Base-by-base conservation (phyloP, 2,797 vertebrate genomes). In the Selene dorsalis region DNA sequence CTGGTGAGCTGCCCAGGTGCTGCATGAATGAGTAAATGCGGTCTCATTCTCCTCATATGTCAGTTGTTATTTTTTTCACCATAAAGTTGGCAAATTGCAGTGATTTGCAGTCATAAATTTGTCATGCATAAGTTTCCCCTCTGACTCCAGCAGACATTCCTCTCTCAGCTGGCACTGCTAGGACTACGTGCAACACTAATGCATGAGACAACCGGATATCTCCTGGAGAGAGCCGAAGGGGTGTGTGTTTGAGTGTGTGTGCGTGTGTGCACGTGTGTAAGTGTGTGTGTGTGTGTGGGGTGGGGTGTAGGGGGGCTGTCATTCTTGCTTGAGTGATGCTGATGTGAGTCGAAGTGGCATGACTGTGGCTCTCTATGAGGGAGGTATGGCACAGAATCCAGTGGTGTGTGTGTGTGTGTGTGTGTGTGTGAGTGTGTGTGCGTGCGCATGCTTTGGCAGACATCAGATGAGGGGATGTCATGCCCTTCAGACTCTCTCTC, bases 391-490 rank as follows among this genome's bases (percentile, higher is more conserved):
- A 83, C 82, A 73, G 75, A 69, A 77, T 82, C 74, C 77, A 79
- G 84, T 2, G 12, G 59, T 47, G 62, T 48, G 57, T 71, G 60
- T 41, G 26, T 39, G 22, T 77, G 60, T 48, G 30, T 60, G 59
- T 13, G 55, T 73, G 75, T 73, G 77, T 71, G 72, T 61, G 77
- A 55, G 64, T 69, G 74, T 52, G 56, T 66, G 63, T 62, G 59
- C 69, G 50, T 68, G 77, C 67, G 72, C 66, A 67, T 67, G 68
- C 52, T 70, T 91, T 95, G 93, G 93, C 93, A 93, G 66, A 87
- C 81, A 82, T 62, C 70, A 81, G 67, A 88, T 61, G 84, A 88
- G 73, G 79, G 91, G 89, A 85, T 91, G 92, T 92, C 88, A 93
- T 87, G 87, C 87, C 84, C 87, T 74, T 90, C 75, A 75, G 86